Evolutionary conservation across 2,113 vertebrate genomes (phyloP).

Genomic region (Zapus hudsonius): DNA sequence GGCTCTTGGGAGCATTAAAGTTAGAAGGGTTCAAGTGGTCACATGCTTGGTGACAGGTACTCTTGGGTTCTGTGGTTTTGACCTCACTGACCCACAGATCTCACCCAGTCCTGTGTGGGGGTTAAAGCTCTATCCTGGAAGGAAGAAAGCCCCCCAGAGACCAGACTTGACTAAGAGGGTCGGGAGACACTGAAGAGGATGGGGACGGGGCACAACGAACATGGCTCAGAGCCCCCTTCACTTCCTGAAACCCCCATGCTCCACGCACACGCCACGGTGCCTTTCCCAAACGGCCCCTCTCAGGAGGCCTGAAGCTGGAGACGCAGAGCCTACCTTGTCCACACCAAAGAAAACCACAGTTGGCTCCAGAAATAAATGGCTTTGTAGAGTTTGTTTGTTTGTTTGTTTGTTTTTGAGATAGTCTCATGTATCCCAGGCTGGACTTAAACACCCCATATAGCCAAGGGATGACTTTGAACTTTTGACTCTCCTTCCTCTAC

Average conservation of each 20-base stretch:
- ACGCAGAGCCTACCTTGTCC: neutral
- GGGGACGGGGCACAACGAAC: neutral
- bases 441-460: neutral
- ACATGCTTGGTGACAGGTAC: neutral
- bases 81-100: neutral
- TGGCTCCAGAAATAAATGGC: neutral
- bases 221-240: neutral
- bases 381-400: neutral
- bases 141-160: neutral
- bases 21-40: neutral
- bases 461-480: too few relatives aligned
- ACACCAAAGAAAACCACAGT: neutral
- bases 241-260: neutral
- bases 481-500: too few relatives aligned
- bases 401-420: neutral
- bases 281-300: too few relatives aligned
- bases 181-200: neutral
- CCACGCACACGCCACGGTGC: neutral
- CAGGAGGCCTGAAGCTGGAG: neutral
- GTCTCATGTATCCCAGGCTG: neutral
- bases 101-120: neutral
- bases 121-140: fast-evolving
- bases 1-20: neutral
- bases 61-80: neutral
- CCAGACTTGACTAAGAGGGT: too few relatives aligned